Base-by-base conservation (phyloP, 2,888 invertebrate species). In the Microdon myrmicae region DNA sequence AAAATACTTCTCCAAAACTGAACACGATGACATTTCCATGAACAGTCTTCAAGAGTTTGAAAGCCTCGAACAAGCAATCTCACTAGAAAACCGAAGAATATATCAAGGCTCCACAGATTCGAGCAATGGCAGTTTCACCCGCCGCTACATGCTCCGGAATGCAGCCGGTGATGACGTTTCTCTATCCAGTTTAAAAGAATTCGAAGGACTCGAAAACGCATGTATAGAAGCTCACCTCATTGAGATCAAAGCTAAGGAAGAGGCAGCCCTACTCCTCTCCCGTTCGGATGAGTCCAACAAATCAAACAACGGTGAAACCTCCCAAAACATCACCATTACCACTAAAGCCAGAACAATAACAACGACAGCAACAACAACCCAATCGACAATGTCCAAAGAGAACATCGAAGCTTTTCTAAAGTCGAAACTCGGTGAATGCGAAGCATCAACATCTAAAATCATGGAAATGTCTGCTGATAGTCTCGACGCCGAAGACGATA, bases 1-100 rank as follows among this genome's bases (percentile, higher is more conserved):
- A 72, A 89, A 90, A 73, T 91, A 90, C 77, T 89, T 93, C 72
- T 86, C 89, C 3, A 87, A 88, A 68, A 72, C 73, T 5, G 94
- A 96, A 70, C 90, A 92, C 74, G 96, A 96, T 75, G 94, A 95
- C 75, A 85, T 94, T 28, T 96, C 96, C 0, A 88, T 96, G 78
- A 93, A 90, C 68, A 96, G 96, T 4, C 83, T 96, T 56, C 94
- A 94, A 79, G 96, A 96, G 76, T 96, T 96, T 82, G 96, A 96
- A 81, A 89, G 89, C 67, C 81, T 96, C 8, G 96, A 96, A 79
- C 87, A 87, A 70, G 90, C 92, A 1, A 86, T 96, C 72, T 86
- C 87, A 0, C 83, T 91, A 74, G 93, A 93, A 75, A 90, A 89
- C 75, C 87, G 86, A 70, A 85, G 84, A 69, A 71, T 71, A 1